These are phyloP conservation scores for Petrolisthes cinctipes DNA, from an alignment of 2,888 invertebrate genomes.

Conservation along the genomic window DNA sequence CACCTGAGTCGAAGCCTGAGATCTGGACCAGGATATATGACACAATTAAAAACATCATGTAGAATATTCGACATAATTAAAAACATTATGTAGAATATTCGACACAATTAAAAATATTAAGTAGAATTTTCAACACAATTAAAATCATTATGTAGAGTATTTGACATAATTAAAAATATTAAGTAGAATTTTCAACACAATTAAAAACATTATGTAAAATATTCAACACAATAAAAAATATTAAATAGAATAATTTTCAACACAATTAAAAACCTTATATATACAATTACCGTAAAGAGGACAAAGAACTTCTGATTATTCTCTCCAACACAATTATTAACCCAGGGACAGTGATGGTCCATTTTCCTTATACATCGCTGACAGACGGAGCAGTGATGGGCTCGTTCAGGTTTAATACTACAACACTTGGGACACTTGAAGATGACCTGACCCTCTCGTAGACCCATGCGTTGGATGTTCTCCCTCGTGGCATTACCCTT, in stretches of 20 bases:
- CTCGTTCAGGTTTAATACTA: conserved; percentile 94
- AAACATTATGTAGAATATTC: not conserved
- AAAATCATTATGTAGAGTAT: not conserved
- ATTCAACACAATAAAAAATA: no score
- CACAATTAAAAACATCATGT: no score
- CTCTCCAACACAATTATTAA: conserved; percentile 99
- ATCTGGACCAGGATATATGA: no score
- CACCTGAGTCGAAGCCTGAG: no score
- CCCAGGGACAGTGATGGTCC: conserved; percentile 95
- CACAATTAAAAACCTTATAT: no score
- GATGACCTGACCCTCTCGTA: conserved; percentile 80
- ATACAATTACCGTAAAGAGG: conserved; percentile 87
- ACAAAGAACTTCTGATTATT: conserved; percentile 99
- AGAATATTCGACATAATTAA: not conserved
- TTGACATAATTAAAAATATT: no score
- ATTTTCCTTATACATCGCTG: conserved; percentile 86
- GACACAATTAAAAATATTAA: not conserved
- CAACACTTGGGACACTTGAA: conserved; percentile 89
- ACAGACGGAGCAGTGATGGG: conserved; percentile 95
- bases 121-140: no score
- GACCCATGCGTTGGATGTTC: conserved; percentile 93
- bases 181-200: no score
- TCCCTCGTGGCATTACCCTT: conserved; percentile 96
- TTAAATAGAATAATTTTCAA: not conserved
- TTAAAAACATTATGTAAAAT: no score